A percentile compares a stretch with the other conserved stretches of the same genome.
These are phyloP conservation scores for Serripes groenlandicus DNA, from an alignment of 2,888 invertebrate species.

Conservation along the genomic window DNA sequence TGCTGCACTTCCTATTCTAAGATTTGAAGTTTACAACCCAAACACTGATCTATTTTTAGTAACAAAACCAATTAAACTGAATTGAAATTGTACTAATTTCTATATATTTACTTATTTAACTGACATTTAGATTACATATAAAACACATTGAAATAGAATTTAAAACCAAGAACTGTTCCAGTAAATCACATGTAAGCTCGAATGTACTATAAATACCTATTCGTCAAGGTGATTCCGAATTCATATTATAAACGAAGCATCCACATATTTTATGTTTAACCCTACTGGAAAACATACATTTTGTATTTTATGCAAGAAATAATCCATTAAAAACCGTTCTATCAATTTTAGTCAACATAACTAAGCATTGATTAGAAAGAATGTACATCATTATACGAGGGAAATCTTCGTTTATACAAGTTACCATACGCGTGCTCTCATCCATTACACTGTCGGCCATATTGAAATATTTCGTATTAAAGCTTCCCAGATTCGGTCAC, in stretches of 20 bases:
- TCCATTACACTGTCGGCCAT: constrained; percentile 58
- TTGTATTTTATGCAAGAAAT: no score
- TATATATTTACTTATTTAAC: no score
- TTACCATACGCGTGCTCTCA: constrained; percentile 17
- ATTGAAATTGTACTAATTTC: not conserved
- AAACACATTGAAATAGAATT: no score
- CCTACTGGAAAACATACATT: constrained; percentile 4
- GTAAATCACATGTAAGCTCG: no score
- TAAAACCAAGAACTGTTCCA: no score
- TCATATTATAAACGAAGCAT: constrained; percentile 24
- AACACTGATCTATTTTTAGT: constrained; percentile 14
- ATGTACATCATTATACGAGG: no score
- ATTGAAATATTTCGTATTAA: constrained; percentile 55
- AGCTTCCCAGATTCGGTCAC: constrained; percentile 15
- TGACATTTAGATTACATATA: no score
- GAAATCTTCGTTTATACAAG: no score
- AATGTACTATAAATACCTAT: not conserved
- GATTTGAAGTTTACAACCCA: not conserved
- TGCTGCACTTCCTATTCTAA: no score
- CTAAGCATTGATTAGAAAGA: no score
- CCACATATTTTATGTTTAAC: constrained; percentile 19
- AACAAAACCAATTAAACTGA: constrained; percentile 11
- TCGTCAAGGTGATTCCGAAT: constrained; percentile 18
- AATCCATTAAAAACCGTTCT: no score
- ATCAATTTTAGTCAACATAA: no score